Evolutionary conservation across 2,797 vertebrate species (phyloP), one percentile per base, ranked within the genome.

Genomic region (Arctocebus calabarensis): DNA sequence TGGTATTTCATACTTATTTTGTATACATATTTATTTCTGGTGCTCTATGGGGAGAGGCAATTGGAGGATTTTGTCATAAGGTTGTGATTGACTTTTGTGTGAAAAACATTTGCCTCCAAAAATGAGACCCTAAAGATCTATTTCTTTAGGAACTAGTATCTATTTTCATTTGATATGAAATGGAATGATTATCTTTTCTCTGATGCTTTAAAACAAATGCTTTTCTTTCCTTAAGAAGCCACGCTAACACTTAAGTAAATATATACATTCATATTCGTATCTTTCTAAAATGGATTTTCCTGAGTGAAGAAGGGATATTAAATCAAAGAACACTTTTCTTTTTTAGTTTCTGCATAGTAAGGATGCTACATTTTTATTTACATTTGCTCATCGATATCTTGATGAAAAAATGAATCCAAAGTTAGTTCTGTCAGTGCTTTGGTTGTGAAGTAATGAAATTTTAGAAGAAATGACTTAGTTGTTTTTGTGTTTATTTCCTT

Each of bases 261-360:
- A 12, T 78, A 52, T 45, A 29, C 7, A 77, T 52, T 52, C 48
- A 52, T 52, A 52, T 68, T 79, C 37, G 23, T 23, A 43, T 81
- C 10, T 91, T 95, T 78, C 48, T 64, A 88, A 94, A 94, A 61
- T 84, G 19, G 22, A 57, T 88, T 96, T 97, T 78, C 45, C 81
- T 70, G 22, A 64, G 13, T 86, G 59, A 95, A 34, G n/a, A 59
- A 84, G 81, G 7, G 3, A 77, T 10, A 77, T 43, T 34, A 86
- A 84, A 73, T 84, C 64, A 84, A 57, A 13, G 20, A 52, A 66
- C 9, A 11, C 32, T 78, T 84, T 87, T 90, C 32, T 84, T 74
- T 9, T 40, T 84, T 88, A 61, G 1, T 8, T 73, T 88, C 75
- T 83, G 52, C 25, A 34, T 81, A 66, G 59, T 74, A 78, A 74